phyloP scores from a whole-genome alignment of 2,113 vertebrate species.

The Sebastes schlegelii region DNA sequence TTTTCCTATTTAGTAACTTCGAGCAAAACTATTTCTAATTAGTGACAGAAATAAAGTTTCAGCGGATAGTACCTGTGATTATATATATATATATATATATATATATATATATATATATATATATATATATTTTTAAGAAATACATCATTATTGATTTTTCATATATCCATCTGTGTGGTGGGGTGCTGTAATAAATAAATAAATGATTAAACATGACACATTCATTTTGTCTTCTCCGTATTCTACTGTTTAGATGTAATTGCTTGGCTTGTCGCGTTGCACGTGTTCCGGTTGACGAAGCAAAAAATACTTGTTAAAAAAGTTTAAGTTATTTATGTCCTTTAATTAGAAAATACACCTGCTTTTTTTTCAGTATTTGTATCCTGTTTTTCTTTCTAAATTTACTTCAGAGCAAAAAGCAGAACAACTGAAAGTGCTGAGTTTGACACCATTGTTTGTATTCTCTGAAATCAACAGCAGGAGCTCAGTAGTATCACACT shows the following conservation, averaged over 20 bases:
- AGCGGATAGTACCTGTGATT: not conserved
- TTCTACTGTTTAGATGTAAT: not conserved
- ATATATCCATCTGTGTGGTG: not conserved
- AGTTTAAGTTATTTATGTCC: not conserved
- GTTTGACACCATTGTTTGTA: not conserved
- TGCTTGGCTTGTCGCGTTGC: not conserved
- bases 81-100: too few species aligned
- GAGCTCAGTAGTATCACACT: not conserved
- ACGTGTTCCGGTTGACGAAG: too few species aligned
- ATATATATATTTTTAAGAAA: not conserved
- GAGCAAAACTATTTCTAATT: not conserved
- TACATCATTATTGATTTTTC: not conserved
- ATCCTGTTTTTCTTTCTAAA: not conserved
- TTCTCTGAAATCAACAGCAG: slow-evolving; percentile 22
- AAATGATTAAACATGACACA: not conserved
- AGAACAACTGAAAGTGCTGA: not conserved
- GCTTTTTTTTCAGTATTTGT: not conserved
- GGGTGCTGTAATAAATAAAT: not conserved
- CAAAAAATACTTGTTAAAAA: not conserved
- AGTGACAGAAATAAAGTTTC: not conserved
- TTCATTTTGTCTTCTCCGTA: not conserved
- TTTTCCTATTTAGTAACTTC: not conserved
- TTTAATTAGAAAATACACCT: not conserved
- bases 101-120: too few species aligned
- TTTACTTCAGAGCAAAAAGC: not conserved